Percentiles rank a stretch among this genome's conserved stretches.
These are phyloP conservation scores for Xiphydria camelus DNA, from an alignment of 2,888 invertebrate species.

Conservation along the genomic window DNA sequence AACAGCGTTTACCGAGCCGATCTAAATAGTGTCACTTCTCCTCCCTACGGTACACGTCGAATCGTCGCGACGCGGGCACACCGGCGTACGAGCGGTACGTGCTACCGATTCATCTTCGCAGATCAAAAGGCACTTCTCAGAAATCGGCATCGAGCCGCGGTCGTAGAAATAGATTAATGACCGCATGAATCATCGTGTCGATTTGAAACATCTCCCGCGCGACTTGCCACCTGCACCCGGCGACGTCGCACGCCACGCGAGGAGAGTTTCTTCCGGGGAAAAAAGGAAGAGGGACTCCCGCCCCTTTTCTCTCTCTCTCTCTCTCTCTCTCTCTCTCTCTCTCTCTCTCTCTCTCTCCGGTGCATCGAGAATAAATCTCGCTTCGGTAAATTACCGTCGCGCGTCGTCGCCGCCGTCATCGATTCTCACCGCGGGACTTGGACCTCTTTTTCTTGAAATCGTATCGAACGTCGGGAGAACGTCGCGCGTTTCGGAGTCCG, in stretches of 20 bases:
- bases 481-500: neutral
- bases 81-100: constrained; percentile 16
- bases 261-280: too few relatives aligned
- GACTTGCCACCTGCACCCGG: too few relatives aligned
- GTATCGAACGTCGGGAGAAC: too few relatives aligned
- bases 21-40: constrained; percentile 17
- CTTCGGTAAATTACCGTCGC: constrained; percentile 32
- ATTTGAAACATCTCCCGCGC: constrained; percentile 35
- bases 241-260: too few relatives aligned
- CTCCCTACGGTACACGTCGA: neutral
- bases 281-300: constrained; percentile 27
- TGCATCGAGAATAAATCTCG: constrained; percentile 36
- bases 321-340: too few relatives aligned
- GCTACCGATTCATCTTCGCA: constrained; percentile 50
- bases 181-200: constrained; percentile 52
- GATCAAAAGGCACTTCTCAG: constrained; percentile 52
- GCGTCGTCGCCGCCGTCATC: constrained; percentile 12
- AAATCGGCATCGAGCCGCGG: constrained; percentile 43
- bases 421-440: too few relatives aligned
- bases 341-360: too few relatives aligned
- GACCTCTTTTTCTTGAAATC: too few relatives aligned
- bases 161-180: constrained; percentile 54
- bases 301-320: too few relatives aligned
- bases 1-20: constrained; percentile 24
- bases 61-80: neutral